Conservation (phyloP, 2,113 vertebrate genomes). For the Solea solea region DNA sequence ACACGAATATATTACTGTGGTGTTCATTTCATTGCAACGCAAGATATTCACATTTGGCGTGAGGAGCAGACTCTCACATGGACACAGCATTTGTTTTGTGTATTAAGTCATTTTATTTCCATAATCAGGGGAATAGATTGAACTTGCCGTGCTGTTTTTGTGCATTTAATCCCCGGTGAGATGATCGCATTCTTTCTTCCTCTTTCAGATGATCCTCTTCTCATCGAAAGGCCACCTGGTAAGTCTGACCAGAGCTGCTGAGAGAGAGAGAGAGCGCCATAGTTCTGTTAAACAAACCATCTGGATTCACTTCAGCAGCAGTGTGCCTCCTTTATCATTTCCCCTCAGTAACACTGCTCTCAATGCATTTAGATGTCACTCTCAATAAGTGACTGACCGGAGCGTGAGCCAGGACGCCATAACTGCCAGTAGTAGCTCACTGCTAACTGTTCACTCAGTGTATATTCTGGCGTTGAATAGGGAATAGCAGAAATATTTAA, state of each 20-base stretch:
- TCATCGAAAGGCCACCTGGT: constrained; percentile 95
- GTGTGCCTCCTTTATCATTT: background rate
- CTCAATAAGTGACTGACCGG: background rate
- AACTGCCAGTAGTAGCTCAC: background rate
- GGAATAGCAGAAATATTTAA: background rate
- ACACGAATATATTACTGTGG: background rate
- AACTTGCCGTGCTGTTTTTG: constrained; percentile 18
- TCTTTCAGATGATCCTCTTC: constrained; percentile 84
- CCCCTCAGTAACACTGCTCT: background rate
- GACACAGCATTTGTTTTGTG: background rate
- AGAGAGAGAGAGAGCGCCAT: background rate
- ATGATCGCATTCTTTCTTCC: constrained; percentile 49
- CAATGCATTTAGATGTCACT: background rate
- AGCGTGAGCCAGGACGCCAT: background rate
- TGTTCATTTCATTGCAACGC: constrained; percentile 3
- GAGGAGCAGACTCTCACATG: constrained; percentile 36
- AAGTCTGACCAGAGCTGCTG: constrained; percentile 56
- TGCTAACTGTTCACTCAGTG: background rate
- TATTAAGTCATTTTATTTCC: constrained; percentile 7
- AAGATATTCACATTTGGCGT: constrained; percentile 12
- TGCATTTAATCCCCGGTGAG: constrained; percentile 35
- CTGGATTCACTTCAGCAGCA: background rate
- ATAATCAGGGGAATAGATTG: constrained; percentile 53
- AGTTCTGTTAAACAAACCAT: background rate
- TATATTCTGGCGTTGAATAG: background rate